Conservation (phyloP, 2,113 vertebrate genomes). For the Sclerurus mexicanus region DNA sequence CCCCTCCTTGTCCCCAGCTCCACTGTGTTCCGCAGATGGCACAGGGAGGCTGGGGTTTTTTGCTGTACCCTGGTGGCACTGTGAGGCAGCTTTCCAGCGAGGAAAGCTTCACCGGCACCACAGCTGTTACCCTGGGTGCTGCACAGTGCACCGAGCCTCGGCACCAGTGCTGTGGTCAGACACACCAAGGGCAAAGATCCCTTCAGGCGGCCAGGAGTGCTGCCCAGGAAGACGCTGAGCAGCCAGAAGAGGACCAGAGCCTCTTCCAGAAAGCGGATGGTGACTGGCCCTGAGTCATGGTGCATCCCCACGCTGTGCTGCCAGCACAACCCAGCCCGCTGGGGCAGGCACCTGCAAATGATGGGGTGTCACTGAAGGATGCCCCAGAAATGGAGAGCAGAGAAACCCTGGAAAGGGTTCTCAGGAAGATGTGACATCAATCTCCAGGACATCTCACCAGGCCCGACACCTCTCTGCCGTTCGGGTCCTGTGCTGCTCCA, state of each 20-base stretch:
- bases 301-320: background rate
- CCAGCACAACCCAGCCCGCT: background rate
- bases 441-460: background rate
- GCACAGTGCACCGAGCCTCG: background rate
- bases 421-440: background rate
- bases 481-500: background rate
- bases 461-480: accelerated
- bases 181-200: background rate
- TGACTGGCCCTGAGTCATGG: background rate
- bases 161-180: background rate
- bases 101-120: background rate
- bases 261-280: background rate
- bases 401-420: background rate
- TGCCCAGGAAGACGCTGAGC: background rate
- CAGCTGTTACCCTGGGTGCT: background rate
- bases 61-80: background rate
- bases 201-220: background rate
- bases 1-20: background rate
- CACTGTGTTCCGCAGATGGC: background rate
- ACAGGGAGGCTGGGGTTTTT: background rate
- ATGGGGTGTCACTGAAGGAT: background rate
- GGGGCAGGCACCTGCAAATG: background rate
- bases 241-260: background rate
- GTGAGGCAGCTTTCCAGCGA: background rate
- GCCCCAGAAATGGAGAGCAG: background rate